Base-by-base conservation (phyloP, 2,797 vertebrate species). In the Thripadectes ignobilis region DNA sequence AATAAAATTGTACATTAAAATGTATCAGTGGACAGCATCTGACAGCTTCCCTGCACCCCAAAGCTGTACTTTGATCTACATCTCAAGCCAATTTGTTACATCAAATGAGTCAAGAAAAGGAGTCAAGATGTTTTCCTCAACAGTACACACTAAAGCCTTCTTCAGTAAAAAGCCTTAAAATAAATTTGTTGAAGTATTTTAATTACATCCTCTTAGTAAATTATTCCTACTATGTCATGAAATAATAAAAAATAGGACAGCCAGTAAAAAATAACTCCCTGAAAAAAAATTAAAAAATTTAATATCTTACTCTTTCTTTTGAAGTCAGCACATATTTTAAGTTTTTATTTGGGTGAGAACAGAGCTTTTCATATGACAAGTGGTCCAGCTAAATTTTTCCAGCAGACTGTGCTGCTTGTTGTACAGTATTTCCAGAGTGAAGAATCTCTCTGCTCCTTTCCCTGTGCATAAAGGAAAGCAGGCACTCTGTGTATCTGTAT, bases 271-370 rank as follows among this genome's bases (percentile, higher is more conserved):
- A 58, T 27, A 39, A n/a, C 22, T 72, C 77, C 41, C 24, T 43
- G 2, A 8, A 72, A 59, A 79, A 61, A 24, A 3, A 14, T 7
- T 17, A 13, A 19, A 32, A 69, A 76, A 41, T 15, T 0, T 29
- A 58, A 7, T 61, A 75, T 54, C 21, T 67, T 92, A 30, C 10
- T 52, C 27, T 62, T 94, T 84, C 30, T 86, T 82, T 94, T 85
- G 52, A 92, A 89, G 34, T 89, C 61, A 92, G 61, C 24, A 82
- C 24, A 85, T 94, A 45, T 93, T 91, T 74, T 4, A 65, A 49
- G 29, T 87, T 89, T 94, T 76, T 72, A 52, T 89, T 85, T 95
- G 52, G 72, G 91, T 94, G 81, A 94, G 81, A 94, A 41, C 6
- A 78, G 83, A 57, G 5, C 52, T 78, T 90, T 89, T 94, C 49